A percentile compares a stretch with the other conserved stretches of the same genome.
phyloP scores from a whole-genome alignment of 1,140 invertebrate genomes.

The Epicauta chinensis region DNA sequence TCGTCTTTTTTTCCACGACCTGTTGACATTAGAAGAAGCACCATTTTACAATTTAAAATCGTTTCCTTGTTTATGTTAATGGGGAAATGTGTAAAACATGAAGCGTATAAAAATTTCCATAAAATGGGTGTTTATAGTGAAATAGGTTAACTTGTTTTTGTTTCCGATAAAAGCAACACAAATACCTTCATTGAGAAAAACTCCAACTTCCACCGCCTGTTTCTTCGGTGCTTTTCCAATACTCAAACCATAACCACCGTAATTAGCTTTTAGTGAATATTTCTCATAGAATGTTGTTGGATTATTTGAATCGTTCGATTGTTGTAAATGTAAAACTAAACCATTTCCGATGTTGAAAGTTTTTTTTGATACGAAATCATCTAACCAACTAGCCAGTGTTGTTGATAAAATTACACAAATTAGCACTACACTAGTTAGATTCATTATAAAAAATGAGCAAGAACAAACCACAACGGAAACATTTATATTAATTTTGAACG shows the following conservation, averaged over 20 bases:
- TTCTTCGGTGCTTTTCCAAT: slow-evolving; percentile 42
- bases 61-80: no score
- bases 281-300: slow-evolving; percentile 44
- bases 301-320: slow-evolving; percentile 26
- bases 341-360: no score
- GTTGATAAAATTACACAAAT: slow-evolving; percentile 3
- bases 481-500: slow-evolving; percentile 34
- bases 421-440: slow-evolving; percentile 17
- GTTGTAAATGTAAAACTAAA: no score
- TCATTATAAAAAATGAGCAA: slow-evolving; percentile 32
- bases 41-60: no score
- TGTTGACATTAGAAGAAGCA: no score
- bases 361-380: no score
- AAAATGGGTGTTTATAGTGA: no score
- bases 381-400: no score
- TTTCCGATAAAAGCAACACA: no score
- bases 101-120: no score
- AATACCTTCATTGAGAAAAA: slow-evolving; percentile 9
- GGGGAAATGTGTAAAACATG: no score
- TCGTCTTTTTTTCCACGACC: neutral
- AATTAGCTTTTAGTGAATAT: slow-evolving; percentile 48
- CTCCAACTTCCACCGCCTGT: slow-evolving; percentile 43
- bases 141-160: no score
- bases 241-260: slow-evolving; percentile 46
- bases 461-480: neutral